phyloP scores from a whole-genome alignment of 2,888 invertebrate species.

The Alsophila aescularia region DNA sequence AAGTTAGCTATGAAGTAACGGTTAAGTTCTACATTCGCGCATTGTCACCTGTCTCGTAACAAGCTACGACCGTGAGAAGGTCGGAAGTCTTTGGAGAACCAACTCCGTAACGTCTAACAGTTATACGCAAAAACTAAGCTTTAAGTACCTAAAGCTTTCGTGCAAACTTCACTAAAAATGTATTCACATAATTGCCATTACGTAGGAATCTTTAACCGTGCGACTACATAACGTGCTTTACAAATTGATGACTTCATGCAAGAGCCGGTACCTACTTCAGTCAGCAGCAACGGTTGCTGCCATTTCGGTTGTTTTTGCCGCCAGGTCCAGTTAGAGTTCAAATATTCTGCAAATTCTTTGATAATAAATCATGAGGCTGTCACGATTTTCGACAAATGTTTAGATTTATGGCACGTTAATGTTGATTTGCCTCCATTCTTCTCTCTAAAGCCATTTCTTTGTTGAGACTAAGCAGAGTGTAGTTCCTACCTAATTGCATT shows the following conservation, averaged over 20 bases:
- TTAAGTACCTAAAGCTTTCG: constrained; percentile 20
- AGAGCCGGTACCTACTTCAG: constrained; percentile 22
- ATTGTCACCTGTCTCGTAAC: constrained; percentile 40
- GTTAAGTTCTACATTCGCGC: constrained; percentile 53
- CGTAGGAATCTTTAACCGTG: constrained; percentile 39
- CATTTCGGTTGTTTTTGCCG: constrained; percentile 24
- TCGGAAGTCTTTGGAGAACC: constrained; percentile 21
- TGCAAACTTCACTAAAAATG: constrained; percentile 36
- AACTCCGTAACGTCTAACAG: neutral
- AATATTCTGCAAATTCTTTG: constrained; percentile 24
- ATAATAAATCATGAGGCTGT: constrained; percentile 27
- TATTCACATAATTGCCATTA: constrained; percentile 43
- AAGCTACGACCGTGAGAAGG: constrained; percentile 51
- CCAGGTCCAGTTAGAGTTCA: constrained; percentile 31
- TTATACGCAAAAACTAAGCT: no score
- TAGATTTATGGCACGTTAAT: constrained; percentile 21
- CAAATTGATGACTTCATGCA: constrained; percentile 43
- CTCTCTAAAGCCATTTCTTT: constrained; percentile 17
- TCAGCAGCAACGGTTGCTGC: constrained; percentile 32
- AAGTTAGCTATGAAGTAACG: constrained; percentile 51
- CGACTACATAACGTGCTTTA: constrained; percentile 37
- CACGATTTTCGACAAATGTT: constrained; percentile 32
- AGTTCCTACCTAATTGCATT: constrained; percentile 17
- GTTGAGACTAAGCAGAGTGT: constrained; percentile 6
- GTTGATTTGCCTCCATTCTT: constrained; percentile 25